A percentile compares a stretch with the other conserved stretches of the same genome.
These are phyloP conservation scores for Leptinotarsa rubiginosa DNA, from an alignment of 2,888 invertebrate species.

Conservation along the genomic window DNA sequence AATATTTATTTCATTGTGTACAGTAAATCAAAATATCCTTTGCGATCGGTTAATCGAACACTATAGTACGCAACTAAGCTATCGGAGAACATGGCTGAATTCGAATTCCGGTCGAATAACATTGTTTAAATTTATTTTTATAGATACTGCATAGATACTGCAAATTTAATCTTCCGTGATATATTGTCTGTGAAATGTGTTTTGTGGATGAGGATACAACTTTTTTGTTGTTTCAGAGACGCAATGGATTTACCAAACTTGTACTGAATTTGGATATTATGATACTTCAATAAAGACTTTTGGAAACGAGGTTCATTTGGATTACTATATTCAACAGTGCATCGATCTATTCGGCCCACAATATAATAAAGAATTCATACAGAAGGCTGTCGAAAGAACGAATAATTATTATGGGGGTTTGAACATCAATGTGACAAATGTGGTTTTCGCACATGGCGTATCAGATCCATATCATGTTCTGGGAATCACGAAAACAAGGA, in stretches of 20 bases:
- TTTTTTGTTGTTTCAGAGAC: conserved; percentile 73
- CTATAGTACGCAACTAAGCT: no score
- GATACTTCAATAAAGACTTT: conserved; percentile 82
- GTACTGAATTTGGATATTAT: conserved; percentile 95
- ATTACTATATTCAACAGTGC: conserved; percentile 78
- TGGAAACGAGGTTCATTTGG: conserved; percentile 78
- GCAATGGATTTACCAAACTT: conserved; percentile 95
- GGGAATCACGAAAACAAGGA: conserved; percentile 66
- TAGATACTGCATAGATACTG: no score
- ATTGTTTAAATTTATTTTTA: no score
- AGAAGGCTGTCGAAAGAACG: conserved; percentile 71
- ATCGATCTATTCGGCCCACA: conserved; percentile 77
- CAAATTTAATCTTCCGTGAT: no score
- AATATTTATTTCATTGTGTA: no score
- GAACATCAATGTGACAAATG: conserved; percentile 68
- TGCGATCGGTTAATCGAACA: no score
- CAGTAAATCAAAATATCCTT: no score
- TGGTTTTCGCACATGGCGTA: conserved; percentile 72
- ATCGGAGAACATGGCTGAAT: no score
- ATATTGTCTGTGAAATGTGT: no score
- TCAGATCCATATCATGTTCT: conserved; percentile 72
- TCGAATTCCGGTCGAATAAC: no score
- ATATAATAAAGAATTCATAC: conserved; percentile 69
- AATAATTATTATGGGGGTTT: conserved; percentile 69
- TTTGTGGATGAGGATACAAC: no score